Base-by-base conservation (phyloP, 2,797 vertebrate species). In the Limnodromus scolopaceus region DNA sequence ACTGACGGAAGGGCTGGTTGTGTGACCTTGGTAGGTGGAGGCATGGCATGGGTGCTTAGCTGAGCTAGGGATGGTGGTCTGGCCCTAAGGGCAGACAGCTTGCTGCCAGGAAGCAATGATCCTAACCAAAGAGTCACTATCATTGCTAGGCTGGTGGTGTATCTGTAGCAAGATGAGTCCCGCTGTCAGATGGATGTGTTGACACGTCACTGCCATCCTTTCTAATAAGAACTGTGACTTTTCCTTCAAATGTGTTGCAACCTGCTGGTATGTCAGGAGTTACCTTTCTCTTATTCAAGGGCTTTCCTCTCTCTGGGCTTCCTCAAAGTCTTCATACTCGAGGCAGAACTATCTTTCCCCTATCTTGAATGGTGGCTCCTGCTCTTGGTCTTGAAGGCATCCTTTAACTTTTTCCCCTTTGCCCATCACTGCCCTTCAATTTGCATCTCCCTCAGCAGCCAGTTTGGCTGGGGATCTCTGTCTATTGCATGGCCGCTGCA, bases 351-450 rank as follows among this genome's bases (percentile, higher is more conserved):
- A 30, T 70, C 43, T 85, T 77, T 49, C 32, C n/a, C n/a, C 17
- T 25, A 8, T 49, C 46, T 46, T 16, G 30, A 20, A 14, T 20
- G 8, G 10, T 53, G 79, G 34, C 6, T 85, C 7, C 46, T 68
- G 28, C 32, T 61, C 38, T 57, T 72, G 28, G 3, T 58, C 11
- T 38, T 81, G 51, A 74, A 80, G 24, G 27, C 24, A 24, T 30
- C 13, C 7, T n/a, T 45, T 38, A 22, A 18, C 4, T n/a, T 88
- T 48, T 63, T 39, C 4, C 25, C 24, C 22, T n/a, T 66, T 91
- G 32, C 39, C 34, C 0, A 0, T 11, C 27, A 43, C 51, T n/a
- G 10, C 7, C 14, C 13, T 72, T 16, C 39, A 27, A 17, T 49
- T 20, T 78, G 25, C 18, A 46, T 39, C 84, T 39, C 13, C 32